A percentile compares a stretch with the other conserved stretches of the same genome.
phyloP scores from a whole-genome alignment of 2,888 invertebrate genomes.

The Griposia aprilina region DNA sequence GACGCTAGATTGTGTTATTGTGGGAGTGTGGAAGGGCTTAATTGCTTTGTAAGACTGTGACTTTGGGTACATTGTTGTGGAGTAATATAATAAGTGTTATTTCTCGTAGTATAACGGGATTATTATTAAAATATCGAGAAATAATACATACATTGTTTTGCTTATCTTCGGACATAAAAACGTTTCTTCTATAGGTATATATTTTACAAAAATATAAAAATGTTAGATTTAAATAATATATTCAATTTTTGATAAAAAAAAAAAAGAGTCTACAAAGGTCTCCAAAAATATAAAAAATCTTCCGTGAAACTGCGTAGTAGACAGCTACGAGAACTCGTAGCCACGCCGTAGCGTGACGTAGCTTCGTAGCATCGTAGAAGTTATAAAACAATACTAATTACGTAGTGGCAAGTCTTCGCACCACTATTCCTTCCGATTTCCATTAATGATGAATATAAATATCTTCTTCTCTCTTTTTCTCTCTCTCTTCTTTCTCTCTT shows the following conservation, averaged over 20 bases:
- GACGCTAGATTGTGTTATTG: constrained; percentile 62
- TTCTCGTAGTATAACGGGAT: background rate
- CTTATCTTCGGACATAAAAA: background rate
- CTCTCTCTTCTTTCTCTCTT: too few species aligned
- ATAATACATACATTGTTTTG: background rate
- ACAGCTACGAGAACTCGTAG: constrained; percentile 46
- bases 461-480: background rate
- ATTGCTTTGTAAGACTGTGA: constrained; percentile 50
- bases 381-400: constrained; percentile 11
- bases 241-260: background rate
- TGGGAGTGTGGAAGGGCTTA: constrained; percentile 32
- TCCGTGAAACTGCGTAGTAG: background rate
- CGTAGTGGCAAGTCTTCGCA: background rate
- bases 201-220: background rate
- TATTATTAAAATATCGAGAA: background rate
- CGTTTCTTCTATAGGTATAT: too few species aligned
- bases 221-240: background rate
- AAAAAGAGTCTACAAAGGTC: background rate
- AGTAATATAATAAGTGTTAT: background rate
- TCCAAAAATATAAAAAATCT: background rate
- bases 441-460: background rate
- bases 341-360: constrained; percentile 39
- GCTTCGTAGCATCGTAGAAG: constrained; percentile 22
- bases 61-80: constrained; percentile 1
- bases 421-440: too few species aligned